Conservation (phyloP, 2,113 vertebrate genomes). For the Telmatochromis sp. region DNA sequence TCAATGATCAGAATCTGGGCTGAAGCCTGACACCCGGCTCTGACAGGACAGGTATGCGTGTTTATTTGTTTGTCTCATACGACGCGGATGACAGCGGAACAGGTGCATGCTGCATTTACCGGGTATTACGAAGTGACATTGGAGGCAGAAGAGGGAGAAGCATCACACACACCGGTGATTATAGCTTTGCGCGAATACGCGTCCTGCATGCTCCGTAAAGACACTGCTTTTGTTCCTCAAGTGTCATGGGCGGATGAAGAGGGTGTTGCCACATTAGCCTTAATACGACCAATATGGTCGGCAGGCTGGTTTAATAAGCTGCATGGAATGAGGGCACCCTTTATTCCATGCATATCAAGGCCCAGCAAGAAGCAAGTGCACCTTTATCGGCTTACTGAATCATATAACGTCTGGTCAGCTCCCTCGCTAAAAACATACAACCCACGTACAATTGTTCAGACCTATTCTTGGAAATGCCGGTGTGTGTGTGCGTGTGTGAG, state of each 20-base stretch:
- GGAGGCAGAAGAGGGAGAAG: not conserved
- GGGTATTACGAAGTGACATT: conserved; percentile 35
- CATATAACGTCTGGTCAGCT: not conserved
- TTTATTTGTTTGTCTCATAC: not conserved
- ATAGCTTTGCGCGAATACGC: not conserved
- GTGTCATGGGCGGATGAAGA: conserved; percentile 25
- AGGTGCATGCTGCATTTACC: conserved; percentile 44
- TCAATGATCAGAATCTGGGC: conserved; percentile 59
- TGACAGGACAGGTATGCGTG: conserved; percentile 59
- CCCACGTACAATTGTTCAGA: not conserved
- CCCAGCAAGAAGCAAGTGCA: conserved; percentile 56
- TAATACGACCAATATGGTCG: conserved; percentile 34
- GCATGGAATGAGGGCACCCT: conserved; percentile 12
- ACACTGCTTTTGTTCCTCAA: conserved; percentile 33
- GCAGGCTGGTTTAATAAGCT: conserved; percentile 7
- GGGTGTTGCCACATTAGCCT: conserved; percentile 46
- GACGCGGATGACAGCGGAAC: conserved; percentile 26
- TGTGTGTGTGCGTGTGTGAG: fast-evolving
- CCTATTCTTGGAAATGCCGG: not conserved
- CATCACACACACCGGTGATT: not conserved
- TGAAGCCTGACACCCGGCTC: conserved; percentile 53
- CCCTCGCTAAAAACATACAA: not conserved
- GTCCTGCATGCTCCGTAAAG: not conserved
- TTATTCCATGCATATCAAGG: conserved; percentile 21
- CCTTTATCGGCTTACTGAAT: not conserved